Evolutionary conservation across 2,113 vertebrate species (phyloP).

Genomic region (Petromus typicus): DNA sequence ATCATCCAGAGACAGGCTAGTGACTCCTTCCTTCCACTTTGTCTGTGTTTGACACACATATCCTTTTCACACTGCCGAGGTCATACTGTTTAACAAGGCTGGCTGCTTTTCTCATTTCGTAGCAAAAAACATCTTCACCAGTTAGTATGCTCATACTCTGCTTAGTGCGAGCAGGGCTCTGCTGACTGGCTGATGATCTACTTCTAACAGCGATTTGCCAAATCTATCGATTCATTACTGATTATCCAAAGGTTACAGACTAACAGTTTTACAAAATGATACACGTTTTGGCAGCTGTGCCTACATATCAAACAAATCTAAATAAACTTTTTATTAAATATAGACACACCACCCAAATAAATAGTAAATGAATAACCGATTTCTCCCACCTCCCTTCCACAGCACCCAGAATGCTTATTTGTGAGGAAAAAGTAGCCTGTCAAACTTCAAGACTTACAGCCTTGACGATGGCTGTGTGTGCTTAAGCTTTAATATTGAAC

Average conservation of each 20-base stretch:
- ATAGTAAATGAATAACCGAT: not conserved
- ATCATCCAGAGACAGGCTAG: not conserved
- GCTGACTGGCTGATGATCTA: not conserved
- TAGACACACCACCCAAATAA: not conserved
- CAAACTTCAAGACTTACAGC: not conserved
- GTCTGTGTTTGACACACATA: not conserved
- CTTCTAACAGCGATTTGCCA: conserved; percentile 33
- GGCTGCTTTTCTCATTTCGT: conserved; percentile 25
- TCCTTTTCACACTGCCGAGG: not conserved
- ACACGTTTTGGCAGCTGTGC: conserved; percentile 21
- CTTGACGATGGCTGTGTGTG: not conserved
- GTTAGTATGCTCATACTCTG: not conserved
- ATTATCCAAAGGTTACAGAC: not conserved
- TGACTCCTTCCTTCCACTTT: not conserved
- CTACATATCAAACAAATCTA: not conserved
- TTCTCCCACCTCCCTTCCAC: not conserved
- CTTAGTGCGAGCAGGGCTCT: not conserved
- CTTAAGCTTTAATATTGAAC: conserved; percentile 7
- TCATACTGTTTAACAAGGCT: not conserved
- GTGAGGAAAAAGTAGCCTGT: not conserved
- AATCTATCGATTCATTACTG: not conserved
- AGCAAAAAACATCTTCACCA: conserved; percentile 4
- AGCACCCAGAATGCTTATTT: not conserved
- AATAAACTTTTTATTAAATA: conserved; percentile 19
- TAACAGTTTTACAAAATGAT: conserved; percentile 39